Base-by-base conservation (phyloP, 2,888 invertebrate species). In the Andrena haemorrhoa region DNA sequence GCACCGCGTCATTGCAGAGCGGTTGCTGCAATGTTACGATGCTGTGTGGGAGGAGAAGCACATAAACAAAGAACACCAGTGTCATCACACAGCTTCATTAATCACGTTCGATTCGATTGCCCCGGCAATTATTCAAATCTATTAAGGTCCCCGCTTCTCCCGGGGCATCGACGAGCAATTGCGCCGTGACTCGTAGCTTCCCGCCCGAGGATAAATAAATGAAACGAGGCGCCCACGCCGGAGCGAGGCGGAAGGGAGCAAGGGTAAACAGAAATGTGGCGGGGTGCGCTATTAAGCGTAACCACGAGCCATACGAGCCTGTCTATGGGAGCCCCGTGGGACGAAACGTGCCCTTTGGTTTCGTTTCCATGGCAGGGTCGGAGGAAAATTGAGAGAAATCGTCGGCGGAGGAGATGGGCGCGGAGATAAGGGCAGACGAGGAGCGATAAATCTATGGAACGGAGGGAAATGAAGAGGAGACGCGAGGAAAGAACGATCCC, bases 211-310 rank as follows among this genome's bases (percentile, higher is more conserved):
- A 41, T 41, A 20, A 12, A 23, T 16, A 49, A 51, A 23, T 63
- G 41, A 41, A 41, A 41, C 12, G 41, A 16, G 5, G 41, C 41
- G 16, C 41, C 41, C 16, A 41, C 41, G 41, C 41, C 61, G 61
- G n/a, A 33, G 51, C 1, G n/a, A 10, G n/a, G 29, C 12, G 12
- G 33, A 23, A 23, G 20, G 12, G 10, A n/a, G 6, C 0, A 35
- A 49, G 47, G 41, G 26, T 41, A 56, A 63, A 72, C 20, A 16
- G 53, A 69, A 60, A 64, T n/a, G 58, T 47, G 31, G 49, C 7
- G 56, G 26, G 72, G 49, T 73, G 51, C 68, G 72, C 56, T 51
- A 78, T 81, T 81, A 73, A 77, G 16, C 68, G 78, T 29, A 73
- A 68, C 56, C 69, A 31, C 65, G 12, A 72, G 35, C 35, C 78